Evolutionary conservation across 2,797 vertebrate species (phyloP), one percentile per base, ranked within the genome.

Genomic region (Buceros bicornis): DNA sequence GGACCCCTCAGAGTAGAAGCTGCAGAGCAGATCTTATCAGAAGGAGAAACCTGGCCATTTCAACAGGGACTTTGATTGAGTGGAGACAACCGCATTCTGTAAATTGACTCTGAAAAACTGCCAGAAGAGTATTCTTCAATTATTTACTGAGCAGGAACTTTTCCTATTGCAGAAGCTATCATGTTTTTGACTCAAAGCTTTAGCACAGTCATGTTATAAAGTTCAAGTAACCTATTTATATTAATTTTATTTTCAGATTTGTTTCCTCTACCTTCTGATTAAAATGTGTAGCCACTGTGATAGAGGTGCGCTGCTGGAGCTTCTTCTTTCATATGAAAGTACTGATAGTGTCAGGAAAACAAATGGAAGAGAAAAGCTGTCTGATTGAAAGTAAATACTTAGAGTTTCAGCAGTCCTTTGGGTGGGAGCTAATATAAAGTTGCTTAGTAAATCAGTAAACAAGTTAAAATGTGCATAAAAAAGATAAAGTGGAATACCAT

Each of bases 361-460:
- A 97, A 97, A 97, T 97, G 96, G 89, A 97, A 94, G 94, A 95
- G 92, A 94, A 95, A 83, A 95, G 91, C 92, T 94, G 72, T 95
- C 95, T 97, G 95, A 96, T 96, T 96, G 96, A 97, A 97, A 97
- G 96, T 95, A 97, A 97, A 97, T 97, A 97, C 94, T 95, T 97
- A 65, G 88, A 89, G 85, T 93, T 97, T 93, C 81, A 79, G 95
- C 78, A 82, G 74, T 96, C 95, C 96, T 97, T 95, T 95, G 96
- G 95, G 97, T 91, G 89, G 89, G 87, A 98, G 82, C 90, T 96
- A 96, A 97, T 96, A 97, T 81, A 95, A 97, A 97, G 90, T 97
- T 97, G 93, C 96, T 97, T 96, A 95, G 95, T 95, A 97, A 98
- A 97, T 94, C 95, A 96, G 96, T 97, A 97, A 96, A 97, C 97